Evolutionary conservation across 2,888 invertebrate genomes (phyloP).

Genomic region (Pedicia rivosa): DNA sequence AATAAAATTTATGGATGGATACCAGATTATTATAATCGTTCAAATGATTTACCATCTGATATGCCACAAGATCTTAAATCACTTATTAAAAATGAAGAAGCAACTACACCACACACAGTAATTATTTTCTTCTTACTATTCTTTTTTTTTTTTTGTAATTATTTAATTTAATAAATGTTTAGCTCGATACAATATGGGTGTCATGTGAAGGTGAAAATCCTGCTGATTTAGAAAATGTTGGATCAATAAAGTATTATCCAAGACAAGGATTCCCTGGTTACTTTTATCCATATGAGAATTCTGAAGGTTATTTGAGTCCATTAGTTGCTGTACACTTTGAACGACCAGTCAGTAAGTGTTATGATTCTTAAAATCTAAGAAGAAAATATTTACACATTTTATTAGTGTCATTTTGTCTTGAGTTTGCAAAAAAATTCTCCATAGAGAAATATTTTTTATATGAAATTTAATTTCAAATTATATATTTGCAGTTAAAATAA

Average conservation of each 20-base stretch:
- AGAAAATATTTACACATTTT: background rate
- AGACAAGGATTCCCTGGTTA: conserved; percentile 74
- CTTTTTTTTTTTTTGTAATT: conserved; percentile 1
- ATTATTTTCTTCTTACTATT: background rate
- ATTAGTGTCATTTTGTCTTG: background rate
- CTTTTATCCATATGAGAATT: conserved; percentile 78
- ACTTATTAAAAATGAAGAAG: conserved; percentile 38
- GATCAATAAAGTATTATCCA: conserved; percentile 66
- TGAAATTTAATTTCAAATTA: background rate
- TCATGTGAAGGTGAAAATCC: conserved; percentile 90
- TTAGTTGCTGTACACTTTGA: conserved; percentile 73
- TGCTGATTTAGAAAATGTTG: conserved; percentile 82
- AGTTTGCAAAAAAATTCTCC: background rate
- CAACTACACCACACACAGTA: conserved; percentile 31
- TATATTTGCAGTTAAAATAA: background rate
- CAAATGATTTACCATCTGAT: conserved; percentile 45
- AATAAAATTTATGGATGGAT: conserved; percentile 91
- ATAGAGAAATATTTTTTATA: no score
- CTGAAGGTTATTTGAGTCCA: conserved; percentile 76
- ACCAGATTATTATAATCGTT: conserved; percentile 65
- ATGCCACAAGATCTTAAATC: conserved; percentile 61
- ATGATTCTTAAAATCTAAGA: conserved; percentile 3
- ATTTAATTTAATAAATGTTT: conserved; percentile 13
- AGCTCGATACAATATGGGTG: conserved; percentile 77
- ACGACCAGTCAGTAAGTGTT: conserved; percentile 60